phyloP scores from a whole-genome alignment of 2,113 vertebrate genomes.

The Epinephelus cyanopodus region DNA sequence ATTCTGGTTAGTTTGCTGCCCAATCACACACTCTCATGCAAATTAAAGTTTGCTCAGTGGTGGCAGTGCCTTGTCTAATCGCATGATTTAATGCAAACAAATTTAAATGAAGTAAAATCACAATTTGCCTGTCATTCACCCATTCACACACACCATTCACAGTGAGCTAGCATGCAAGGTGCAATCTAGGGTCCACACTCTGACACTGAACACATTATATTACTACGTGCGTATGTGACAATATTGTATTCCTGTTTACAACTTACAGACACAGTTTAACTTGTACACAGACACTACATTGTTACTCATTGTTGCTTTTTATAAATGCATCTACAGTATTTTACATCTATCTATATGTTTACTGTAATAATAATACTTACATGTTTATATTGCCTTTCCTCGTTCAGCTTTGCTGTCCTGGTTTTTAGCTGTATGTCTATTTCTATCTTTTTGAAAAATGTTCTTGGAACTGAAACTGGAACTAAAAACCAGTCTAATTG shows the following conservation, averaged over 20 bases:
- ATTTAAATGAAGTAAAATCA: background rate
- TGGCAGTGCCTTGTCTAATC: background rate
- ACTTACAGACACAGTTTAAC: background rate
- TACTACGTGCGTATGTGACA: background rate
- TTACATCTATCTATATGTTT: background rate
- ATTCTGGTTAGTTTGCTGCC: constrained; percentile 3
- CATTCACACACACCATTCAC: background rate
- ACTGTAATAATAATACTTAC: background rate
- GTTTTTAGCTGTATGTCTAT: background rate
- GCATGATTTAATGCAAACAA: constrained; percentile 4
- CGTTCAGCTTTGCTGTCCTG: background rate
- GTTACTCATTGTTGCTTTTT: background rate
- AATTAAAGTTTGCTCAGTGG: background rate
- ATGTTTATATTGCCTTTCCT: background rate
- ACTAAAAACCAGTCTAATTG: background rate
- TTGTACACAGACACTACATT: background rate
- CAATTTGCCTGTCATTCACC: background rate
- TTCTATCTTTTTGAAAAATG: constrained; percentile 2
- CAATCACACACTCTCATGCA: background rate
- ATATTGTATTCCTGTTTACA: background rate
- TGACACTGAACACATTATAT: too few relatives aligned
- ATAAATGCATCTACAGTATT: background rate
- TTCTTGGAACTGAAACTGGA: background rate
- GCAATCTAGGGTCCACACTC: background rate
- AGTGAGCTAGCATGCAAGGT: background rate